Evolutionary conservation across 2,888 invertebrate species (phyloP).

Genomic region (Muscina levida): DNA sequence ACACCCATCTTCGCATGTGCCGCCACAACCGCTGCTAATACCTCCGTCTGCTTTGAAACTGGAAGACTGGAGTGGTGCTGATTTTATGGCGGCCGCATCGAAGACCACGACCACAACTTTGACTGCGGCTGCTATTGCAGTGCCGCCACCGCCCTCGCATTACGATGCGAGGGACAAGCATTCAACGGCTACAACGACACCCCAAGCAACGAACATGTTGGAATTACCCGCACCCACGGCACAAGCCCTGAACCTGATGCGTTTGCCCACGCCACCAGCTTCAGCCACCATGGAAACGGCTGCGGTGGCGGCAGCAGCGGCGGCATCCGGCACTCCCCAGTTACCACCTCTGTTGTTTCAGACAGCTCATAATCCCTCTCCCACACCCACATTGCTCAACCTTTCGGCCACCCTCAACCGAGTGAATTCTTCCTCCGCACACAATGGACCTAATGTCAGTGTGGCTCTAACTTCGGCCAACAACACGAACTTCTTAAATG

Average conservation of each 20-base stretch:
- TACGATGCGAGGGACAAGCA: constrained; percentile 69
- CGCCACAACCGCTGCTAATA: constrained; percentile 68
- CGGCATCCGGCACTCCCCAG: constrained; percentile 49
- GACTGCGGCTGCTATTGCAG: constrained; percentile 34
- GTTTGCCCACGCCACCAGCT: constrained; percentile 75
- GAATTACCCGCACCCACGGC: constrained; percentile 67
- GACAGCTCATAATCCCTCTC: constrained; percentile 66
- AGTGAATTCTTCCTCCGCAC: constrained; percentile 39
- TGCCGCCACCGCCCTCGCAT: constrained; percentile 42
- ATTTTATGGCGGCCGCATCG: constrained; percentile 69
- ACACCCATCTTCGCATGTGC: constrained; percentile 39
- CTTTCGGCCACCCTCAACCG: constrained; percentile 64
- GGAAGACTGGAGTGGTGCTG: constrained; percentile 83
- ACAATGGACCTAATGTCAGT: constrained; percentile 66
- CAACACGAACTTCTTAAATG: constrained; percentile 55
- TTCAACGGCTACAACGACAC: constrained; percentile 52
- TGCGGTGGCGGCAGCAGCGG: constrained; percentile 55
- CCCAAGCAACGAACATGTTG: constrained; percentile 66
- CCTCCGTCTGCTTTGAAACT: constrained; percentile 83
- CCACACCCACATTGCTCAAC: constrained; percentile 68
- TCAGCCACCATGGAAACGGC: constrained; percentile 75
- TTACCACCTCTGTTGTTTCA: constrained; percentile 71
- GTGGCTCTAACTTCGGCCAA: constrained; percentile 50
- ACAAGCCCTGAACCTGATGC: constrained; percentile 75
- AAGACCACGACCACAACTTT: constrained; percentile 61